Evolutionary conservation across 1,140 invertebrate genomes (phyloP).

Genomic region (Tenebrio molitor): DNA sequence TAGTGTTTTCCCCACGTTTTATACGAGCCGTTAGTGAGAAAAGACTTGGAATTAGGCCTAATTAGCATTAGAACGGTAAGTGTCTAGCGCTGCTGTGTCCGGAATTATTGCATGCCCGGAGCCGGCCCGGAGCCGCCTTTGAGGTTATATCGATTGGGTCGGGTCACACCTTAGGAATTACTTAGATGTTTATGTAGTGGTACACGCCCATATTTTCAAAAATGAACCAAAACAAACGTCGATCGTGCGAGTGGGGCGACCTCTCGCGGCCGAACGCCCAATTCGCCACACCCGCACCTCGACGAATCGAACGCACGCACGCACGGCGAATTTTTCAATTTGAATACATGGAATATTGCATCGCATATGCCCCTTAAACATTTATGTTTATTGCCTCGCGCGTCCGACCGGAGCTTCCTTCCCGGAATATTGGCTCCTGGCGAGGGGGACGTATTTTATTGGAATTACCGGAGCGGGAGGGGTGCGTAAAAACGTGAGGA

Average conservation of each 20-base stretch:
- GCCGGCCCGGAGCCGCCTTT: neutral
- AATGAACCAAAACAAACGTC: constrained; percentile 56
- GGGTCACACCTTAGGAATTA: constrained; percentile 37
- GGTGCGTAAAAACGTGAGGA: neutral
- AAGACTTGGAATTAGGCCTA: constrained; percentile 46
- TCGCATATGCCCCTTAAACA: constrained; percentile 31
- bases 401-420: neutral
- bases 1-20: constrained; percentile 44
- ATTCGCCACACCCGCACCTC: constrained; percentile 45
- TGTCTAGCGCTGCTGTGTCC: constrained; percentile 1
- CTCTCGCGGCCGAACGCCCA: constrained; percentile 10
- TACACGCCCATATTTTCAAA: constrained; percentile 57
- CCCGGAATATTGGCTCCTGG: constrained; percentile 7
- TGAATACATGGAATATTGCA: constrained; percentile 30
- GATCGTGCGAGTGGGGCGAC: constrained; percentile 45
- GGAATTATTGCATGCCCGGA: constrained; percentile 19
- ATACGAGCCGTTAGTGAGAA: constrained; percentile 42
- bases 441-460: constrained; percentile 11
- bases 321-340: constrained; percentile 13
- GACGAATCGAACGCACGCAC: constrained; percentile 11
- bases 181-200: constrained; percentile 44
- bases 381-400: constrained; percentile 24
- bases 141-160: constrained; percentile 35
- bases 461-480: neutral
- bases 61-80: constrained; percentile 44